Evolutionary conservation across 2,113 vertebrate genomes (phyloP).

Genomic region (Mirza zaza): DNA sequence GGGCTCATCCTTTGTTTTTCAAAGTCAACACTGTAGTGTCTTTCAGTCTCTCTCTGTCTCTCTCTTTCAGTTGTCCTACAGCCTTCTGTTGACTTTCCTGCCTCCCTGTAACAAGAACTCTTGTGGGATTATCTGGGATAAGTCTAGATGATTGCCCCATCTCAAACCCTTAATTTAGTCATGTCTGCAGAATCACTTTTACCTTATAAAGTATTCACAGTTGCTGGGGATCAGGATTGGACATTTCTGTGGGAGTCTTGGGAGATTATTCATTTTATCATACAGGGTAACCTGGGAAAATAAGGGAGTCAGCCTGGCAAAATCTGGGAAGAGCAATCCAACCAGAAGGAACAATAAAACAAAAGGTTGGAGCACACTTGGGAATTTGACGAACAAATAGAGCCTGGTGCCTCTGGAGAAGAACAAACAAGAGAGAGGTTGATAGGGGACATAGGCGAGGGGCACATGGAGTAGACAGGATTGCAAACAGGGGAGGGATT

Average conservation of each 20-base stretch:
- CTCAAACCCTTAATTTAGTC: not conserved
- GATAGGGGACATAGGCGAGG: not conserved
- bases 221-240: not conserved
- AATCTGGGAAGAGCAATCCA: not conserved
- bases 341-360: not conserved
- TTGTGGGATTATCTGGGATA: fast-evolving
- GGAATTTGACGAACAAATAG: not conserved
- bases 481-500: not conserved
- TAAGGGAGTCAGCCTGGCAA: not conserved
- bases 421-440: not conserved
- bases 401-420: not conserved
- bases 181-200: not conserved
- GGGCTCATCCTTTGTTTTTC: not conserved
- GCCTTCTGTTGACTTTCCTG: not conserved
- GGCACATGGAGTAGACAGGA: not conserved
- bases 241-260: not conserved
- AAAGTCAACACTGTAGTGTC: not conserved
- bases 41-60: not conserved
- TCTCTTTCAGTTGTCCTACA: not conserved
- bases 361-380: not conserved
- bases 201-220: not conserved
- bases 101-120: fast-evolving
- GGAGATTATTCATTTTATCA: not conserved
- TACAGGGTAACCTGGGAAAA: not conserved
- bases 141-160: not conserved